phyloP scores from a whole-genome alignment of 2,797 vertebrate genomes.

The Propithecus deckenii region DNA sequence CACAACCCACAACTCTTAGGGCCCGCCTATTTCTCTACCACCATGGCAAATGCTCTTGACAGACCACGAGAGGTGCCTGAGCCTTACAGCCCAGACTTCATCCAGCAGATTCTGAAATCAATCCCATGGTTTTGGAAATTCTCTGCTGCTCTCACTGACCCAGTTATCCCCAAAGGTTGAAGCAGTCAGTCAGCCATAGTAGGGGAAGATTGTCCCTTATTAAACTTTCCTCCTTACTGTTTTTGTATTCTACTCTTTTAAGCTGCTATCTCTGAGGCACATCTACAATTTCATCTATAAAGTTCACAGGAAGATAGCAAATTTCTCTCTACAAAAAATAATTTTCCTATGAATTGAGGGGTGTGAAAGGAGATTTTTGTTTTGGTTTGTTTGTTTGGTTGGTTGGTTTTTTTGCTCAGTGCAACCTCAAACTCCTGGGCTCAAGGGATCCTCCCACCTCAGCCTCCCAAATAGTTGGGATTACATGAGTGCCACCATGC shows the following conservation, averaged over 20 bases:
- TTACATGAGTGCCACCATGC: no score
- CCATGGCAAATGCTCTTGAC: background rate
- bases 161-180: background rate
- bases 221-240: background rate
- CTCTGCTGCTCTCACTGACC: background rate
- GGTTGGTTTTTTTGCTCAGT: no score
- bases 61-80: background rate
- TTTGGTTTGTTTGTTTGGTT: no score
- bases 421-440: no score
- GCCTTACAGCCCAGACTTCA: background rate
- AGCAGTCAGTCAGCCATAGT: background rate
- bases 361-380: background rate
- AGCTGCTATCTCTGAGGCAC: background rate
- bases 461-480: no score
- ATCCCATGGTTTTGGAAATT: background rate
- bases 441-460: no score
- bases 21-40: background rate
- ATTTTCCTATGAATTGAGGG: background rate
- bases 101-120: background rate
- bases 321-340: background rate
- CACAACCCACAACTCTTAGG: background rate
- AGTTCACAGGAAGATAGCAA: background rate
- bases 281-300: background rate
- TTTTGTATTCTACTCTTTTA: background rate
- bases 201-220: background rate